Evolutionary conservation across 2,113 vertebrate species (phyloP).

Genomic region (Malurus cyaneus): DNA sequence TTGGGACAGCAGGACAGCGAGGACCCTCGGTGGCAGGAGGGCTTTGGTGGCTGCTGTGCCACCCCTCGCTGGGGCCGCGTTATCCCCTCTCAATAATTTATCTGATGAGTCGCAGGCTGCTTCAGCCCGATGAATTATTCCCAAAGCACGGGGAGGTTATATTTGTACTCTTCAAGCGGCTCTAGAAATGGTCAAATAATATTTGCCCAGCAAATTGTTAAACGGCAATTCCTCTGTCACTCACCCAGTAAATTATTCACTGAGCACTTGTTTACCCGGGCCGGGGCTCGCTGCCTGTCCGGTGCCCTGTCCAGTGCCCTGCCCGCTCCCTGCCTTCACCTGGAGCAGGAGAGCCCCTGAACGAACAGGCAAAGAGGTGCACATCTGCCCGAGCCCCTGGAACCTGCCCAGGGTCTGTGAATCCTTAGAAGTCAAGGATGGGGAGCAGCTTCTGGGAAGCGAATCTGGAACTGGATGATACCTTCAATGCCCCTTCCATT

Average conservation of each 20-base stretch:
- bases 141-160: background rate
- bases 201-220: constrained; percentile 66
- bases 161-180: constrained; percentile 48
- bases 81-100: constrained; percentile 13
- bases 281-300: background rate
- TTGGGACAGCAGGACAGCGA: background rate
- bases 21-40: background rate
- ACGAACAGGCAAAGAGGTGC: background rate
- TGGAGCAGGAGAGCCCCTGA: background rate
- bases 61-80: rapidly evolving
- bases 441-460: background rate
- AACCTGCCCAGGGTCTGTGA: background rate
- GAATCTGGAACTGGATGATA: rapidly evolving
- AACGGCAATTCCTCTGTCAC: constrained; percentile 31
- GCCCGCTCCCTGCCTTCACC: background rate
- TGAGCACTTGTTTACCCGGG: constrained; percentile 32
- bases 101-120: background rate
- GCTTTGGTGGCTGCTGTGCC: background rate
- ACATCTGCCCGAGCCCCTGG: background rate
- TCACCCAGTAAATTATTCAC: constrained; percentile 43
- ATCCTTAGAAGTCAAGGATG: background rate
- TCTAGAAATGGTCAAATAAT: constrained; percentile 59
- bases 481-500: too few species aligned
- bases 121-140: background rate
- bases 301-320: too few species aligned